Conservation (phyloP, 2,888 invertebrate species). For the Formica aserva region DNA sequence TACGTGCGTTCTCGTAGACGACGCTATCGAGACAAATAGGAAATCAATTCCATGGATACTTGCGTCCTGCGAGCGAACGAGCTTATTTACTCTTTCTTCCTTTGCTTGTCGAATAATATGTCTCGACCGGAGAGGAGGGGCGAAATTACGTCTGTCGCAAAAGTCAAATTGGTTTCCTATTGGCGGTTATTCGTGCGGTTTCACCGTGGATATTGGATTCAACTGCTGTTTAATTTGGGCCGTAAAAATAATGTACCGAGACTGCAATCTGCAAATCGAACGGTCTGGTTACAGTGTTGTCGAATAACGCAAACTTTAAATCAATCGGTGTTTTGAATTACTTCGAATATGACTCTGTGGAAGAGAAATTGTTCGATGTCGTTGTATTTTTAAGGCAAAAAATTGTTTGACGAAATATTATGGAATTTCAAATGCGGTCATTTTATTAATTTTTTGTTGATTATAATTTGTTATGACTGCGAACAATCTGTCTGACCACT, state of each 20-base stretch:
- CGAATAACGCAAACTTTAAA: not conserved
- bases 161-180: conserved; percentile 62
- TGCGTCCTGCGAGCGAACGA: conserved; percentile 57
- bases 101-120: conserved; percentile 49
- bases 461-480: not conserved
- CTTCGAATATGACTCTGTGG: not conserved
- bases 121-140: conserved; percentile 1
- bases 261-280: not conserved
- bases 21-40: conserved; percentile 68
- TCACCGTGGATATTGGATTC: not conserved
- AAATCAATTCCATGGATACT: conserved; percentile 70
- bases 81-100: conserved; percentile 65
- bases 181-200: conserved; percentile 33
- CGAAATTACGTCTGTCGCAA: conserved; percentile 59
- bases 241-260: not conserved
- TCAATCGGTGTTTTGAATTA: not conserved
- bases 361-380: too few relatives aligned
- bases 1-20: conserved; percentile 36
- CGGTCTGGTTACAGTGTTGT: not conserved
- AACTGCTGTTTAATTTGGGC: not conserved
- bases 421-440: not conserved
- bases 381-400: not conserved
- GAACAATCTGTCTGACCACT: not conserved
- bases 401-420: not conserved
- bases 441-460: not conserved